A percentile compares a stretch with the other conserved stretches of the same genome.
Evolutionary conservation across 2,797 vertebrate genomes (phyloP).

Genomic region (Hybognathus amarus): DNA sequence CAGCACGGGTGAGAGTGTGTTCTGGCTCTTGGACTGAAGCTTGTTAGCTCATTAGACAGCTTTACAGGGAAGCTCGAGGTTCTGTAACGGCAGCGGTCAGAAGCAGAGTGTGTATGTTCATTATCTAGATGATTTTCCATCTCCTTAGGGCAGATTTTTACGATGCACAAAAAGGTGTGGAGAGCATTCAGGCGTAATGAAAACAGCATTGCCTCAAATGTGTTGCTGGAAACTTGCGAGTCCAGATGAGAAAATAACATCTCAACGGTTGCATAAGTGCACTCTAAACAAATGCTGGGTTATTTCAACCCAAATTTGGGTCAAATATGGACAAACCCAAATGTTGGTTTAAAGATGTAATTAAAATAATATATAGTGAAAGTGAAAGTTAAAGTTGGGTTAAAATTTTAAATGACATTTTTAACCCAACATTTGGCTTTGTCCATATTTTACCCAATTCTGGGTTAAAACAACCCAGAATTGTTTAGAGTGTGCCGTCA

Average conservation of each 20-base stretch:
- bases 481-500: not conserved
- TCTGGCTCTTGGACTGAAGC: conserved; percentile 1
- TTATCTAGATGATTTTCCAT: conserved; percentile 27
- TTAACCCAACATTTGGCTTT: too few relatives aligned
- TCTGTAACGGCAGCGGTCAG: not conserved
- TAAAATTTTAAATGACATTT: too few relatives aligned
- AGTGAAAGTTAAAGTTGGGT: too few relatives aligned
- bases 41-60: conserved; percentile 7
- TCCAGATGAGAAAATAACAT: conserved; percentile 7
- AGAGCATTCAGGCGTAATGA: conserved; percentile 25
- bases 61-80: conserved; percentile 3
- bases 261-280: not conserved
- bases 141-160: conserved; percentile 12
- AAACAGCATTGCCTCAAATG: conserved; percentile 21
- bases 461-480: too few relatives aligned
- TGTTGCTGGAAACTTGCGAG: conserved; percentile 9
- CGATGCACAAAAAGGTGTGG: not conserved
- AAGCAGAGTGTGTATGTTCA: not conserved
- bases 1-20: not conserved
- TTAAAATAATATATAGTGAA: too few relatives aligned
- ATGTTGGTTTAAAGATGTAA: too few relatives aligned
- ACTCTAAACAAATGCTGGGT: too few relatives aligned
- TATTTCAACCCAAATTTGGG: too few relatives aligned
- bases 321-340: too few relatives aligned
- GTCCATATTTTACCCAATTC: too few relatives aligned